These are phyloP conservation scores for Tinea trinotella DNA, from an alignment of 2,888 invertebrate species.

Conservation along the genomic window DNA sequence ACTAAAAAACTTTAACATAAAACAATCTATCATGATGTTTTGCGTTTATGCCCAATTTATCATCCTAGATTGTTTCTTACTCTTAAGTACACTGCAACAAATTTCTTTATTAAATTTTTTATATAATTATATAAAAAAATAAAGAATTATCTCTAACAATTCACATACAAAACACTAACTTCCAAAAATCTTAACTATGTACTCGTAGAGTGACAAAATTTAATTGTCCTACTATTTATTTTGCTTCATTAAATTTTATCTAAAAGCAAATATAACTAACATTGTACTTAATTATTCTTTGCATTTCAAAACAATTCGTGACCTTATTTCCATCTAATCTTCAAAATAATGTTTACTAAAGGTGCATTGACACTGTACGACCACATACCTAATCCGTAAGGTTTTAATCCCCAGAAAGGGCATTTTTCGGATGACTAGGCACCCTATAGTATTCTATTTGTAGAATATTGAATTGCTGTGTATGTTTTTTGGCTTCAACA, in stretches of 20 bases:
- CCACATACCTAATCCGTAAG: slow-evolving; percentile 4
- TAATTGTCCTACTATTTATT: too few species aligned
- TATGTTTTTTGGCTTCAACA: slow-evolving; percentile 15
- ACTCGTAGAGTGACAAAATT: too few species aligned
- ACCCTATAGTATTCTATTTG: slow-evolving; percentile 1
- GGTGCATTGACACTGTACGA: background rate
- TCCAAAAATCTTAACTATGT: too few species aligned
- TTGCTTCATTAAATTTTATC: background rate
- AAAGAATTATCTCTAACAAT: too few species aligned
- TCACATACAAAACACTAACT: too few species aligned
- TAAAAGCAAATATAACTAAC: background rate
- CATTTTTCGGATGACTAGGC: slow-evolving; percentile 6
- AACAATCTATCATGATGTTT: too few species aligned
- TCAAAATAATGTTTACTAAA: background rate
- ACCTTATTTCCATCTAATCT: background rate
- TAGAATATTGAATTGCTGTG: slow-evolving; percentile 13
- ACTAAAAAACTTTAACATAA: too few species aligned
- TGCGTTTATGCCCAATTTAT: too few species aligned
- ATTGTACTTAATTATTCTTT: slow-evolving; percentile 1
- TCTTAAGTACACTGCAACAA: too few species aligned
- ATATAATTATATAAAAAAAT: too few species aligned
- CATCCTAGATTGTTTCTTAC: too few species aligned
- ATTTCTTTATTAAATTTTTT: too few species aligned
- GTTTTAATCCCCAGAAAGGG: background rate
- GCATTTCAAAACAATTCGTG: background rate